Conservation (phyloP, 2,797 vertebrate genomes). For the Anabacerthia variegaticeps region DNA sequence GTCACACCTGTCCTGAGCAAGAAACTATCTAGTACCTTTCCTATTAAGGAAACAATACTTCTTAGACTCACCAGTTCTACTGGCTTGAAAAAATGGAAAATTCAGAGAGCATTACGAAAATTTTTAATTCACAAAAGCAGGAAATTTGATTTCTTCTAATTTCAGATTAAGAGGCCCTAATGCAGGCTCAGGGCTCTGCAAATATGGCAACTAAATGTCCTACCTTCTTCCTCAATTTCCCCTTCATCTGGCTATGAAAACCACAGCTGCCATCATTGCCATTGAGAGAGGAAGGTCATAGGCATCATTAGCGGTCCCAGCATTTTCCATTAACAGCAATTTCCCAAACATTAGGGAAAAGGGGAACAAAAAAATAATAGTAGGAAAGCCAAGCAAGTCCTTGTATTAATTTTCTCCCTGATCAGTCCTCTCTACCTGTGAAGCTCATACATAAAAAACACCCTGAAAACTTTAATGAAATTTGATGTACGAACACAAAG, state of each 20-base stretch:
- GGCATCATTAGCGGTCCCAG: fast-evolving
- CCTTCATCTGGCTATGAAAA: not conserved
- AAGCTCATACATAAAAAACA: not conserved
- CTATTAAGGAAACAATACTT: not conserved
- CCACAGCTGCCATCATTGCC: fast-evolving
- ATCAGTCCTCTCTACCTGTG: not conserved
- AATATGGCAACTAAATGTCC: fast-evolving
- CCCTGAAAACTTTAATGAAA: not conserved
- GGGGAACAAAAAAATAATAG: not conserved
- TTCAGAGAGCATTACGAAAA: not conserved
- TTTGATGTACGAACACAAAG: not conserved
- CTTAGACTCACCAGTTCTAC: not conserved
- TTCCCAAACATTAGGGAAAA: not conserved
- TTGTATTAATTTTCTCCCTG: not conserved
- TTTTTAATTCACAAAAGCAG: not conserved
- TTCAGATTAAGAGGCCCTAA: not conserved
- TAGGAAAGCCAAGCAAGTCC: not conserved
- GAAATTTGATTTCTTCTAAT: not conserved
- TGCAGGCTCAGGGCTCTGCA: not conserved
- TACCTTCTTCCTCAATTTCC: not conserved
- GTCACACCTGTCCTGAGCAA: not conserved
- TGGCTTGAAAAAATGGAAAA: not conserved
- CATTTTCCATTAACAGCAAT: not conserved
- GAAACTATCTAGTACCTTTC: not conserved
- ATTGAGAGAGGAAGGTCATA: not conserved